Conservation (phyloP, 2,113 vertebrate genomes). For the Psammodynastes pulverulentus region DNA sequence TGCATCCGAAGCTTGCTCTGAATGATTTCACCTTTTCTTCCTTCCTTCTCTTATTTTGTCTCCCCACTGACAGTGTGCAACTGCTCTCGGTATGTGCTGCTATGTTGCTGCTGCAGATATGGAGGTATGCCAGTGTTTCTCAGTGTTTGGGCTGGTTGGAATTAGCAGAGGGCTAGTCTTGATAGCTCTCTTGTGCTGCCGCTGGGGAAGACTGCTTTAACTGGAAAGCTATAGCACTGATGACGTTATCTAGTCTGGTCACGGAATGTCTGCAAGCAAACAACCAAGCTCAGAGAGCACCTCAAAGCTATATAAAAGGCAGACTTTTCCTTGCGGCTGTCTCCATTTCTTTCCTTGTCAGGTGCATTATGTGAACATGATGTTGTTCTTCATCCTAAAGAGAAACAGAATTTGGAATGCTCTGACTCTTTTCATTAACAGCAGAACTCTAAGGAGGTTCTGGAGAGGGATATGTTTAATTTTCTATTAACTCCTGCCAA, state of each 20-base stretch:
- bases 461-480: neutral
- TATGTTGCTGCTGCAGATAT: slow-evolving; percentile 86
- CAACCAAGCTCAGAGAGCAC: neutral
- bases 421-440: neutral
- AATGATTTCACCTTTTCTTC: neutral
- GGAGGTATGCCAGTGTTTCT: slow-evolving; percentile 71
- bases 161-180: neutral
- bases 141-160: neutral
- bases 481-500: neutral
- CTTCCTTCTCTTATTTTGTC: neutral
- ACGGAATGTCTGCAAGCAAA: neutral
- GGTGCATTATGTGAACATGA: neutral
- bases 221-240: neutral
- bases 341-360: neutral
- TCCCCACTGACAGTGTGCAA: slow-evolving; percentile 79
- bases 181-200: neutral
- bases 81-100: slow-evolving; percentile 88
- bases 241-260: neutral
- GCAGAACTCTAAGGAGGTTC: neutral
- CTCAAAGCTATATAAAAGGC: neutral
- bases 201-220: neutral
- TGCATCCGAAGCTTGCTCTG: neutral
- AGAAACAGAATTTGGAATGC: neutral
- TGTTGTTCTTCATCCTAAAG: neutral
- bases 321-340: neutral